Conservation (phyloP, 2,113 vertebrate species). For the Picathartes gymnocephalus region DNA sequence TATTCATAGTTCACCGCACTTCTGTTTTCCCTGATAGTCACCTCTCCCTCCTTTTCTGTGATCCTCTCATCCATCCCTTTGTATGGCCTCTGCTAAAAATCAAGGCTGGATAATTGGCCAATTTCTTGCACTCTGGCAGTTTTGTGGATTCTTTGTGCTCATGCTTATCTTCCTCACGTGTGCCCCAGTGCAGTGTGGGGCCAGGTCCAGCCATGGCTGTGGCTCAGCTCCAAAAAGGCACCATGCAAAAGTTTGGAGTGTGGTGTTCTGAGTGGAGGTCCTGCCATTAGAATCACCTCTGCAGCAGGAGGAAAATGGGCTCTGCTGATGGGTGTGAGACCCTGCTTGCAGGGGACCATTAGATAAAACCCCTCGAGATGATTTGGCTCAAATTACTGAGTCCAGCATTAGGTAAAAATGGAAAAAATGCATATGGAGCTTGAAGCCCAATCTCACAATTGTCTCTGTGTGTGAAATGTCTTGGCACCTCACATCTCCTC, state of each 20-base stretch:
- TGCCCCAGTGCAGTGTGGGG: neutral
- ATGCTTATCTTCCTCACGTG: neutral
- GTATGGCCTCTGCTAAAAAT: neutral
- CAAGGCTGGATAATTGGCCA: neutral
- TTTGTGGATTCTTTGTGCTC: neutral
- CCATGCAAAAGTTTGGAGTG: neutral
- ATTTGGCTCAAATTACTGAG: neutral
- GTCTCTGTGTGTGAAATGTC: neutral
- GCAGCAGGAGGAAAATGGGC: neutral
- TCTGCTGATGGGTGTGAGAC: neutral
- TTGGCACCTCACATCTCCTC: neutral
- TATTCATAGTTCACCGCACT: neutral
- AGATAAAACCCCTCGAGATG: neutral
- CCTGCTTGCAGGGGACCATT: neutral
- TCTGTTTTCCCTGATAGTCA: neutral
- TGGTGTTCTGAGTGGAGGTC: neutral
- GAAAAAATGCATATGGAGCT: neutral
- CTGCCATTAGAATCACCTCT: neutral
- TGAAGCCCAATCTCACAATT: neutral
- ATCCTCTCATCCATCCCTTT: conserved; percentile 16
- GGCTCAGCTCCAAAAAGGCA: neutral
- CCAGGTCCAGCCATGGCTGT: neutral
- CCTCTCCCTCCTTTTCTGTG: neutral
- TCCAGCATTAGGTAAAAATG: neutral
- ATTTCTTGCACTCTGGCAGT: neutral